Conservation (phyloP, 2,797 vertebrate species). For the Enteromius argenteus region DNA sequence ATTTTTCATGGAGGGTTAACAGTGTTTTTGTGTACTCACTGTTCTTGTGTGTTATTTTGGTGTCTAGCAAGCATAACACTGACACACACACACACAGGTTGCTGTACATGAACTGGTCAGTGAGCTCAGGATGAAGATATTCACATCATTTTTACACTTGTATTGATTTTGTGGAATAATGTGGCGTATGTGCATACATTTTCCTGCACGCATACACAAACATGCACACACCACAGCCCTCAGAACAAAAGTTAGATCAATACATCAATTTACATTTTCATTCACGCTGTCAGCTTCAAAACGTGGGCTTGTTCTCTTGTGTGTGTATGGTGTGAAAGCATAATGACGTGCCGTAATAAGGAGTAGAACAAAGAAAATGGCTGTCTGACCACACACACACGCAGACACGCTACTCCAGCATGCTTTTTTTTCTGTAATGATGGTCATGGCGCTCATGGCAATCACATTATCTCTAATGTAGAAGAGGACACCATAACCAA, state of each 20-base stretch:
- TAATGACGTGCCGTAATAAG: slow-evolving; percentile 45
- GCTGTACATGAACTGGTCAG: slow-evolving; percentile 7
- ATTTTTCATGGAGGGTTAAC: slow-evolving; percentile 7
- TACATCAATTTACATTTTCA: slow-evolving; percentile 57
- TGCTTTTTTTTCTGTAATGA: slow-evolving; percentile 2
- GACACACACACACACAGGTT: not conserved
- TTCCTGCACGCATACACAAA: slow-evolving; percentile 2
- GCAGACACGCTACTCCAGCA: not conserved
- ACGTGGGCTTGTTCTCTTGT: slow-evolving; percentile 9
- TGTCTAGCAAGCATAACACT: not conserved
- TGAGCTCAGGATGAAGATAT: slow-evolving; percentile 30
- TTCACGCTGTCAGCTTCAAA: slow-evolving; percentile 49
- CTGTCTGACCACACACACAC: slow-evolving; percentile 15
- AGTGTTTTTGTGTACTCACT: not conserved
- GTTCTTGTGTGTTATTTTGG: not conserved
- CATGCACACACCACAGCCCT: slow-evolving; percentile 17
- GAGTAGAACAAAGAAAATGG: slow-evolving; percentile 27
- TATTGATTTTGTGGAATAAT: slow-evolving; percentile 39
- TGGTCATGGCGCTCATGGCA: not conserved
- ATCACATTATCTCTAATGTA: slow-evolving; percentile 7
- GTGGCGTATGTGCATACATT: not conserved
- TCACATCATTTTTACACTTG: slow-evolving; percentile 7
- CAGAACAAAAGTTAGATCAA: slow-evolving; percentile 31
- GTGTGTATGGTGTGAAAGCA: slow-evolving; percentile 32
- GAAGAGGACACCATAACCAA: slow-evolving; percentile 4